phyloP scores from a whole-genome alignment of 2,113 vertebrate genomes.

The Ciconia stormi region DNA sequence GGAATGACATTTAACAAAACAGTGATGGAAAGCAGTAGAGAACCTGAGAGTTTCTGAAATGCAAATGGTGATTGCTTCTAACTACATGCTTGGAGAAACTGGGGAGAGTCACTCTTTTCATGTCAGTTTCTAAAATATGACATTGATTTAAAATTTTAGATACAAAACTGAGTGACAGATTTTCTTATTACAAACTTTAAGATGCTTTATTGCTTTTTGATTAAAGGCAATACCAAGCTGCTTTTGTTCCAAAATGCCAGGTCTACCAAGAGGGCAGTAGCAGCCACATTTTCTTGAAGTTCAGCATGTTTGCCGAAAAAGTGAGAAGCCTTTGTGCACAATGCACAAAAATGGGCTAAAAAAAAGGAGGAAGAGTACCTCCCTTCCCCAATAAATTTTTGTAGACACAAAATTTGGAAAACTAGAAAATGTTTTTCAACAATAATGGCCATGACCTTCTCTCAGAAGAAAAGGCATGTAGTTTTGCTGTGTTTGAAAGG shows the following conservation, averaged over 20 bases:
- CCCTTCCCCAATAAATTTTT: background rate
- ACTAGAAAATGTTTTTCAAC: background rate
- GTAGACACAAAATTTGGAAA: background rate
- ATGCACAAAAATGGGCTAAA: background rate
- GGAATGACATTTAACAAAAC: conserved; percentile 9
- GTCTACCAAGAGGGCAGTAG: background rate
- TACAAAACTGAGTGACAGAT: background rate
- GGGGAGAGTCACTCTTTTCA: background rate
- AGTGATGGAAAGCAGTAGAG: background rate
- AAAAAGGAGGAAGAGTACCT: background rate
- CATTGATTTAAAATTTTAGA: background rate
- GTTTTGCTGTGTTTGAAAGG: background rate
- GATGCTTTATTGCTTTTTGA: background rate
- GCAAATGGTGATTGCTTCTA: background rate
- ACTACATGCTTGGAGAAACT: background rate
- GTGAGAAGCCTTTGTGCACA: background rate
- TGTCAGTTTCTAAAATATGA: background rate
- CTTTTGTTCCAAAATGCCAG: background rate
- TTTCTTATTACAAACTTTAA: background rate
- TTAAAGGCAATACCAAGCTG: background rate
- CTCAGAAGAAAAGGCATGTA: background rate
- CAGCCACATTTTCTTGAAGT: background rate
- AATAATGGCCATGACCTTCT: background rate
- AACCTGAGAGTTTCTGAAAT: background rate
- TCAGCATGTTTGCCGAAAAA: background rate